Percentiles rank a stretch among this genome's conserved stretches.
Evolutionary conservation across 2,888 invertebrate genomes (phyloP).

Genomic region (Panopea generosa): DNA sequence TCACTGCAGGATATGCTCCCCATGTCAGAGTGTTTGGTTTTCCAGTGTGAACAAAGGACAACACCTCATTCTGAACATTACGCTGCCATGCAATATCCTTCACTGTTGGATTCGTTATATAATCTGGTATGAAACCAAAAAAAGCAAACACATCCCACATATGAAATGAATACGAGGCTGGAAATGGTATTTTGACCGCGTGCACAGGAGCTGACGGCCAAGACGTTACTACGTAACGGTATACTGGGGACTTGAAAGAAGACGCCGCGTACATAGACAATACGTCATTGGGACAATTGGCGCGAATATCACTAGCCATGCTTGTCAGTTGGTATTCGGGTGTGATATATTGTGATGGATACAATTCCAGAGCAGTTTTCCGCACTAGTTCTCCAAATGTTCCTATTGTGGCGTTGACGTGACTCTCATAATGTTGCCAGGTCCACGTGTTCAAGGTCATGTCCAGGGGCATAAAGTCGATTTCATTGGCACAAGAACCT

Average conservation of each 20-base stretch:
- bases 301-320: slow-evolving; percentile 79
- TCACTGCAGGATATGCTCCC: slow-evolving; percentile 65
- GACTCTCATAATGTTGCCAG: slow-evolving; percentile 74
- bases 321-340: slow-evolving; percentile 77
- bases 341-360: slow-evolving; percentile 58
- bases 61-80: slow-evolving; percentile 69
- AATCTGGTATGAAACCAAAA: slow-evolving; percentile 67
- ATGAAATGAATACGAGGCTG: slow-evolving; percentile 72
- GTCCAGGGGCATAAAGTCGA: slow-evolving; percentile 71
- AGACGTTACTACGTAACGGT: slow-evolving; percentile 75
- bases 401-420: slow-evolving; percentile 71
- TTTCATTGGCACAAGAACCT: slow-evolving; percentile 79
- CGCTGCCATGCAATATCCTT: slow-evolving; percentile 68
- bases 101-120: slow-evolving; percentile 59
- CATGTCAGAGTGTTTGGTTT: slow-evolving; percentile 60
- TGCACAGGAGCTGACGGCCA: slow-evolving; percentile 70
- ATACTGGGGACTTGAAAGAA: slow-evolving; percentile 67
- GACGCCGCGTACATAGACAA: slow-evolving; percentile 61
- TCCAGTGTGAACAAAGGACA: slow-evolving; percentile 70
- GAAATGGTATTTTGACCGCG: slow-evolving; percentile 53
- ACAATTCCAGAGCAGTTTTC: slow-evolving; percentile 63
- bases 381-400: slow-evolving; percentile 71
- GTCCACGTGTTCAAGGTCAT: slow-evolving; percentile 70
- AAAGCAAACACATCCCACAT: slow-evolving; percentile 77
- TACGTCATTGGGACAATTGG: slow-evolving; percentile 75